Evolutionary conservation across 2,113 vertebrate species (phyloP).

Genomic region (Melanocharis versteri): DNA sequence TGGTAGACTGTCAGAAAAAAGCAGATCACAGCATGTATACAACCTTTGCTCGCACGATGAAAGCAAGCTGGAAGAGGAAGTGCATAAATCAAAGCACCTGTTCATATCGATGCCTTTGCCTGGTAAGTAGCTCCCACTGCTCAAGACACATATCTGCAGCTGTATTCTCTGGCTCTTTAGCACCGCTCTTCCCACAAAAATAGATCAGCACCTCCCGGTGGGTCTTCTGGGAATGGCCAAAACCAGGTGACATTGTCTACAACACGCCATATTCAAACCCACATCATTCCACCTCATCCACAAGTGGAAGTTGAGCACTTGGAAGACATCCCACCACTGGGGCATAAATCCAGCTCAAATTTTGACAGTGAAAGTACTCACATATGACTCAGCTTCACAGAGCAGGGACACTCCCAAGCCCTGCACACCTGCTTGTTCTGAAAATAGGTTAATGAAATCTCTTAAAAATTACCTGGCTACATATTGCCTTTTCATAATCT

Average conservation of each 20-base stretch:
- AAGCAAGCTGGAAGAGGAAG: background rate
- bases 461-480: background rate
- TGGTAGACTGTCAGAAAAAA: background rate
- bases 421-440: background rate
- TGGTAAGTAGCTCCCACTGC: background rate
- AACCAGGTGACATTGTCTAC: background rate
- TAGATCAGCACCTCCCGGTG: background rate
- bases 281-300: background rate
- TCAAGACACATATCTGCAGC: background rate
- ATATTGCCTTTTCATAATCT: background rate
- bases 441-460: conserved; percentile 4
- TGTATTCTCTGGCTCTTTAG: background rate
- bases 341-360: background rate
- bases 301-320: background rate
- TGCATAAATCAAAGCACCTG: background rate
- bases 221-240: background rate
- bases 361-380: background rate
- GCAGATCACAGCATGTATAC: background rate
- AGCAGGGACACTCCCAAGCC: background rate
- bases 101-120: fast-evolving
- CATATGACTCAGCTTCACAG: background rate
- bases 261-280: background rate
- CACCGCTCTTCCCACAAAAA: background rate
- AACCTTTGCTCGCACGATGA: fast-evolving
- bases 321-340: background rate